Percentiles rank a stretch among this genome's conserved stretches.
These are phyloP conservation scores for Glaucopsyche alexis DNA, from an alignment of 2,888 invertebrate species.

Conservation along the genomic window DNA sequence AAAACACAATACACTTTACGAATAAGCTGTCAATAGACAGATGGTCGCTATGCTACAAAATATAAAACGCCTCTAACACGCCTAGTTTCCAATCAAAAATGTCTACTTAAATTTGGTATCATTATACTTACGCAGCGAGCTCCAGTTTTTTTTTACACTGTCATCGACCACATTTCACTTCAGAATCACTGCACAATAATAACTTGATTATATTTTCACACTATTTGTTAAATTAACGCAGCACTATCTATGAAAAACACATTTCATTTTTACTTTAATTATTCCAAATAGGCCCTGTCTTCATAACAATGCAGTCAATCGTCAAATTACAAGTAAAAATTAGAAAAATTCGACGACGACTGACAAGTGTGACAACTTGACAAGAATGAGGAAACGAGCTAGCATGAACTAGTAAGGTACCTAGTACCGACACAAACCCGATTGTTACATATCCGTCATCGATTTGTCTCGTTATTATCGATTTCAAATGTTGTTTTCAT, in stretches of 20 bases:
- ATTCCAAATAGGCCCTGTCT: constrained; percentile 52
- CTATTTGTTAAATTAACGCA: constrained; percentile 18
- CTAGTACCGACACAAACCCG: too few relatives aligned
- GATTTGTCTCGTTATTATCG: constrained; percentile 42
- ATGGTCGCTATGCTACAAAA: constrained; percentile 52
- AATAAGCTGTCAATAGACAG: constrained; percentile 47
- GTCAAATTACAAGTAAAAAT: constrained; percentile 59
- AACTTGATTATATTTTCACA: constrained; percentile 36
- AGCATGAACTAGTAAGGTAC: constrained; percentile 49
- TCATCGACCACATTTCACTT: constrained; percentile 76
- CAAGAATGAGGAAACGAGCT: background rate
- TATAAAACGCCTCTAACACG: constrained; percentile 39
- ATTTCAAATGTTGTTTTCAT: constrained; percentile 54
- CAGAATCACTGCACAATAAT: constrained; percentile 55
- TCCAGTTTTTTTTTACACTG: constrained; percentile 72
- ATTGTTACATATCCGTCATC: constrained; percentile 20
- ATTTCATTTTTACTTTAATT: constrained; percentile 48
- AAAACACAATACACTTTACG: constrained; percentile 47
- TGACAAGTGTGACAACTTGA: too few relatives aligned
- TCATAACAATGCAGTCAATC: constrained; percentile 56
- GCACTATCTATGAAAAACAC: constrained; percentile 47
- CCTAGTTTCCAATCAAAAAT: constrained; percentile 37
- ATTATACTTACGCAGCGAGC: constrained; percentile 71
- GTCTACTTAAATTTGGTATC: constrained; percentile 50
- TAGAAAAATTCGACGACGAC: constrained; percentile 34